phyloP scores from a whole-genome alignment of 2,888 invertebrate species.

The Cheilosia urbana region DNA sequence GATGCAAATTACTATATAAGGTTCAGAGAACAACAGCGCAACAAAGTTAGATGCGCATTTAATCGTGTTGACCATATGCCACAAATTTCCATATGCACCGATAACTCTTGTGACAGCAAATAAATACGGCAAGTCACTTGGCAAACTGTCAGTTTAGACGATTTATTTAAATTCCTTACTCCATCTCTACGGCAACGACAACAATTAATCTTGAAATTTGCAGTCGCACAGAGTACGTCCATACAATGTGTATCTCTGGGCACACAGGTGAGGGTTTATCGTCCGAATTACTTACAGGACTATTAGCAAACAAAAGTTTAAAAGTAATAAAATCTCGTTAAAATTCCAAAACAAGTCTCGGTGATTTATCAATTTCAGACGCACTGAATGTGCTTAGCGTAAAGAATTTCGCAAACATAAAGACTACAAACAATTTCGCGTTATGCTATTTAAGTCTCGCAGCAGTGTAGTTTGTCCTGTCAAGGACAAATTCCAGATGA shows the following conservation, averaged over 20 bases:
- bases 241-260: not conserved
- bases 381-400: slow-evolving; percentile 13
- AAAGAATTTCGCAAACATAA: slow-evolving; percentile 28
- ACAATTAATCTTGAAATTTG: slow-evolving; percentile 40
- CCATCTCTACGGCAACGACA: slow-evolving; percentile 2
- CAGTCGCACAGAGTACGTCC: not conserved
- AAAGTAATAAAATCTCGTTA: slow-evolving; percentile 12
- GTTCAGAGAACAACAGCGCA: not conserved
- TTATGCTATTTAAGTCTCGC: slow-evolving; percentile 19
- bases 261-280: slow-evolving; percentile 12
- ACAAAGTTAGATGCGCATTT: slow-evolving; percentile 22
- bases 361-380: slow-evolving; percentile 11
- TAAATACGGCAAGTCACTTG: slow-evolving; percentile 10
- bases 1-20: slow-evolving; percentile 12
- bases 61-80: slow-evolving; percentile 48
- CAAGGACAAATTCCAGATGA: slow-evolving; percentile 57
- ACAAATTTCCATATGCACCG: slow-evolving; percentile 14
- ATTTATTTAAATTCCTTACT: slow-evolving; percentile 45
- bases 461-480: slow-evolving; percentile 22
- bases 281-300: not conserved
- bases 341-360: slow-evolving; percentile 43
- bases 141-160: slow-evolving; percentile 37
- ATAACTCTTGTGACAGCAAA: slow-evolving; percentile 39
- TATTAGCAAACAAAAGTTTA: not conserved
- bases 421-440: slow-evolving; percentile 13